Evolutionary conservation across 2,888 invertebrate genomes (phyloP), one percentile per base, ranked within the genome.

Genomic region (Apodemia mormo): DNA sequence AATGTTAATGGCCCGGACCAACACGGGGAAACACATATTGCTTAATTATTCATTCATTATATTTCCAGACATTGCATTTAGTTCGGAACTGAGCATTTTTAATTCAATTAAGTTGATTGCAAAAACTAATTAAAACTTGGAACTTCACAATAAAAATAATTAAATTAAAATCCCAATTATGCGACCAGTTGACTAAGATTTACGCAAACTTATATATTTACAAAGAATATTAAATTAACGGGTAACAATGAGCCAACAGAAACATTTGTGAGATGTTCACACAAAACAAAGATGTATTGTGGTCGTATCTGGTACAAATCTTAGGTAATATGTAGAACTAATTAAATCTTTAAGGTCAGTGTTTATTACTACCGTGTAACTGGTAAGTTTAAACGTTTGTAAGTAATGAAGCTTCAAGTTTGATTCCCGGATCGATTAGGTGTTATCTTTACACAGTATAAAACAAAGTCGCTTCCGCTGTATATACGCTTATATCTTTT

Each of bases 201-300:
- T 61, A 61, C 61, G 61, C 33, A 61, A 61, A 61, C 61, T 33
- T 30, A 61, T 61, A 33, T 61, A 61, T 61, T 61, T 61, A 33
- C 61, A 61, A 61, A 61, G 61, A 61, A 61, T 61, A 61, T 61
- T 61, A 61, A 61, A 33, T 61, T 14, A 61, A 33, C 33, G 30
- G 29, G 6, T 30, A 61, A 33, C 61, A 61, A 30, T 61, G 61
- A 61, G 30, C 61, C 33, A 61, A 61, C 33, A 61, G 61, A 33
- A 33, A 6, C 14, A 33, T 61, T 61, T 33, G 61, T 33, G 8
- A 61, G 33, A 61, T 33, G 61, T 61, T 61, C 61, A 61, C 61
- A 61, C 61, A 12, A 4, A 5, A 61, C 61, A 61, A 61, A 30
- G 61, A 61, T 61, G 61, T 33, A 61, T 61, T 61, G 61, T 61